A percentile compares a stretch with the other conserved stretches of the same genome.
phyloP scores from a whole-genome alignment of 2,113 vertebrate genomes.

The Brachyistius frenatus region DNA sequence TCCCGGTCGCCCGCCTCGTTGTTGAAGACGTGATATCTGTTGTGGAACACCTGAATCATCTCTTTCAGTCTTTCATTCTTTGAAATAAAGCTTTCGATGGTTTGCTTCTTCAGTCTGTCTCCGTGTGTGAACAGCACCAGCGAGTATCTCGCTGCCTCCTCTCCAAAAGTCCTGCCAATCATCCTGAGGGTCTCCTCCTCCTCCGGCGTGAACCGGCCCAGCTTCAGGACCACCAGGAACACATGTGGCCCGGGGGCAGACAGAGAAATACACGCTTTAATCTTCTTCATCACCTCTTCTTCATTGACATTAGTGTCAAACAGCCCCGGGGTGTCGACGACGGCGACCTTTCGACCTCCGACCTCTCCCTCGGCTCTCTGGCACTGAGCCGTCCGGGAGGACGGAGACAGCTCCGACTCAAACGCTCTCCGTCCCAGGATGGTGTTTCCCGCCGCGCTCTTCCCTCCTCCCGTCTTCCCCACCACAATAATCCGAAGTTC shows the following conservation, averaged over 20 bases:
- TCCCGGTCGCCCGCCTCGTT: constrained; percentile 34
- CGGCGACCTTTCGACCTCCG: constrained; percentile 13
- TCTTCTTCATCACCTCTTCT: constrained; percentile 50
- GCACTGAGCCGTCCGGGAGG: constrained; percentile 35
- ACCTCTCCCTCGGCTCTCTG: constrained; percentile 24
- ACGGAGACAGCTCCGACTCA: neutral
- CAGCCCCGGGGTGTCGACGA: constrained; percentile 79
- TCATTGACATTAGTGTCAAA: constrained; percentile 65
- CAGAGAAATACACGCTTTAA: constrained; percentile 52
- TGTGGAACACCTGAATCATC: constrained; percentile 1
- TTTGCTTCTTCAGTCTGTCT: constrained; percentile 59
- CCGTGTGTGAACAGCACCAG: constrained; percentile 73
- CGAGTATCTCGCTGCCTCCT: constrained; percentile 35
- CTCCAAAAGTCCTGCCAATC: constrained; percentile 60
- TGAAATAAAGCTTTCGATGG: constrained; percentile 51
- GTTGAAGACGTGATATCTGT: constrained; percentile 67
- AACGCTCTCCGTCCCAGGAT: constrained; percentile 60
- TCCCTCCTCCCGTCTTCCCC: constrained; percentile 69
- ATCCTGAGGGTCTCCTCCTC: constrained; percentile 42
- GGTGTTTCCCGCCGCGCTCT: constrained; percentile 72
- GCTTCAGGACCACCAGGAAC: constrained; percentile 70
- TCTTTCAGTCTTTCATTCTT: constrained; percentile 19
- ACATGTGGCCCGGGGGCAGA: constrained; percentile 67
- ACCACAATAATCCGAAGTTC: constrained; percentile 56
- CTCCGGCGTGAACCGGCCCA: constrained; percentile 66